A percentile compares a stretch with the other conserved stretches of the same genome.
Conservation (phyloP, 2,797 vertebrate species). For the Aplochiton taeniatus region DNA sequence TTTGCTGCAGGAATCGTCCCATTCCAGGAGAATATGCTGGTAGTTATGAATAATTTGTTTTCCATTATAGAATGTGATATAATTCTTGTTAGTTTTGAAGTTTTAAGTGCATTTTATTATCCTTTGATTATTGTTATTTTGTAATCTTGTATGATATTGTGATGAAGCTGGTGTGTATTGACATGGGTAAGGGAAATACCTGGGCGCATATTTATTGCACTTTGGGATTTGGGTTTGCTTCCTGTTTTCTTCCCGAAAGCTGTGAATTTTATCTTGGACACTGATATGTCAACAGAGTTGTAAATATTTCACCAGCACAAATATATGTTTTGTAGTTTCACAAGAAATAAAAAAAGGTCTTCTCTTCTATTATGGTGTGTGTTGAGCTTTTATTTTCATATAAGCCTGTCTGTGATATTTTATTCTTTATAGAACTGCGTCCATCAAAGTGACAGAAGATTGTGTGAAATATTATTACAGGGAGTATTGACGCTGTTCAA, state of each 20-base stretch:
- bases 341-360: slow-evolving; percentile 77
- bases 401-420: no score
- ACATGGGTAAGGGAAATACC: slow-evolving; percentile 55
- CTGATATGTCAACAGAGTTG: slow-evolving; percentile 78
- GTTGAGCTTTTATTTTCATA: not conserved
- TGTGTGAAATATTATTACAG: no score
- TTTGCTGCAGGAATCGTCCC: slow-evolving; percentile 43
- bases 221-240: slow-evolving; percentile 79
- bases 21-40: slow-evolving; percentile 52
- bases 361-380: slow-evolving; percentile 62
- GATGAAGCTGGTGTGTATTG: slow-evolving; percentile 50
- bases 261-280: slow-evolving; percentile 83
- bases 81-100: slow-evolving; percentile 44
- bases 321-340: slow-evolving; percentile 82
- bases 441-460: no score
- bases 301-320: slow-evolving; percentile 84
- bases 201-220: slow-evolving; percentile 83
- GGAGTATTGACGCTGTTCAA: no score
- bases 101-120: slow-evolving; percentile 48
- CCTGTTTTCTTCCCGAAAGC: slow-evolving; percentile 72
- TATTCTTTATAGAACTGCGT: no score
- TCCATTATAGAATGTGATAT: slow-evolving; percentile 49
- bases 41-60: slow-evolving; percentile 54
- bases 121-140: slow-evolving; percentile 39
- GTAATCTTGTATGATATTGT: slow-evolving; percentile 59